phyloP scores from a whole-genome alignment of 2,888 invertebrate genomes.

The Drosophila subquinaria region DNA sequence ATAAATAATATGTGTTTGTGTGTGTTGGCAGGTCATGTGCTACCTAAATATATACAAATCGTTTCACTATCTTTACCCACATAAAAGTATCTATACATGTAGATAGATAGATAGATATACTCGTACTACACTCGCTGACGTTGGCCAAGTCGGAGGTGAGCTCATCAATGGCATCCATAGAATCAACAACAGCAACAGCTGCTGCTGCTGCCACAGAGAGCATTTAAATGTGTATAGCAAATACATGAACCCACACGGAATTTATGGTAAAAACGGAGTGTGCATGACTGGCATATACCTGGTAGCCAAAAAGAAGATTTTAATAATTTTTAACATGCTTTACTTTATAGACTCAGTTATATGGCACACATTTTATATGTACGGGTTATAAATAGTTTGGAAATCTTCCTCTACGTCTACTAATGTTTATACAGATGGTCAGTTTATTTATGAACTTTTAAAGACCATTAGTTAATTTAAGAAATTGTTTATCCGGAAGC shows the following conservation, averaged over 20 bases:
- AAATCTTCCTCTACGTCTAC: background rate
- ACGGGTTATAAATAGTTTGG: background rate
- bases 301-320: background rate
- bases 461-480: background rate
- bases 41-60: constrained; percentile 34
- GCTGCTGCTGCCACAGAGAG: constrained; percentile 6
- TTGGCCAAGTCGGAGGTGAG: constrained; percentile 30
- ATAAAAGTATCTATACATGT: constrained; percentile 6
- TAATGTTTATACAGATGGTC: background rate
- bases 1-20: background rate
- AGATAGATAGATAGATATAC: constrained; percentile 4
- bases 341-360: background rate
- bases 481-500: background rate
- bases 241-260: background rate
- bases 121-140: constrained; percentile 13
- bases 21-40: constrained; percentile 32
- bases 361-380: background rate
- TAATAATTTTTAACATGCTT: background rate
- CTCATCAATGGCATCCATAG: constrained; percentile 38
- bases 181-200: constrained; percentile 22
- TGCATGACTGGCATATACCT: background rate
- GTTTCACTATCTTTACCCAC: constrained; percentile 24
- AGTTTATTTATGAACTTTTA: background rate
- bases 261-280: background rate
- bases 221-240: constrained; percentile 2